Evolutionary conservation across 2,888 invertebrate species (phyloP).

Genomic region (Athalia cordata): DNA sequence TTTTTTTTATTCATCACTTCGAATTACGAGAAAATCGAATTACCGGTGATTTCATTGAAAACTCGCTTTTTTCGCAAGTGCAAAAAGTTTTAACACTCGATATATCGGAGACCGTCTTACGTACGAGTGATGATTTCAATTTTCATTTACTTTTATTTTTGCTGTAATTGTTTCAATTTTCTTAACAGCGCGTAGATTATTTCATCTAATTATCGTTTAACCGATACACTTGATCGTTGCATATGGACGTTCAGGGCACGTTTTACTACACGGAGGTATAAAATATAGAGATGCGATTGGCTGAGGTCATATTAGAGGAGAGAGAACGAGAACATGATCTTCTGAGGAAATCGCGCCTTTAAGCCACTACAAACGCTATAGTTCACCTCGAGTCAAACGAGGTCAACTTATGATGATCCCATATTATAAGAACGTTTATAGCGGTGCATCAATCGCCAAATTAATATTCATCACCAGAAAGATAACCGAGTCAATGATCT

Average conservation of each 20-base stretch:
- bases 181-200: not conserved
- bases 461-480: conserved; percentile 33
- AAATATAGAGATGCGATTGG: too few relatives aligned
- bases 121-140: too few relatives aligned
- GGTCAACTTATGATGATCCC: conserved; percentile 26
- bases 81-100: too few relatives aligned
- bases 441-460: conserved; percentile 40
- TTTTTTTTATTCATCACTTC: too few relatives aligned
- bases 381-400: conserved; percentile 33
- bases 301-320: too few relatives aligned
- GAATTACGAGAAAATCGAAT: too few relatives aligned
- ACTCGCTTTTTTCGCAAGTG: not conserved
- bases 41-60: too few relatives aligned
- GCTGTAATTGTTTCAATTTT: not conserved
- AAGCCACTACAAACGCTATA: conserved; percentile 6
- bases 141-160: too few relatives aligned
- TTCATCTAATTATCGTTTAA: conserved; percentile 32
- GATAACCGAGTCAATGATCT: not conserved
- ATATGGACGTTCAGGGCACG: too few relatives aligned
- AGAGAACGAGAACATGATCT: not conserved
- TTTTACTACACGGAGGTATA: too few relatives aligned
- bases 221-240: not conserved
- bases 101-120: not conserved
- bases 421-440: not conserved
- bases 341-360: conserved; percentile 14